Percentiles rank a stretch among this genome's conserved stretches.
phyloP scores from a whole-genome alignment of 1,140 invertebrate genomes.

The Aphelinus atriplicis region DNA sequence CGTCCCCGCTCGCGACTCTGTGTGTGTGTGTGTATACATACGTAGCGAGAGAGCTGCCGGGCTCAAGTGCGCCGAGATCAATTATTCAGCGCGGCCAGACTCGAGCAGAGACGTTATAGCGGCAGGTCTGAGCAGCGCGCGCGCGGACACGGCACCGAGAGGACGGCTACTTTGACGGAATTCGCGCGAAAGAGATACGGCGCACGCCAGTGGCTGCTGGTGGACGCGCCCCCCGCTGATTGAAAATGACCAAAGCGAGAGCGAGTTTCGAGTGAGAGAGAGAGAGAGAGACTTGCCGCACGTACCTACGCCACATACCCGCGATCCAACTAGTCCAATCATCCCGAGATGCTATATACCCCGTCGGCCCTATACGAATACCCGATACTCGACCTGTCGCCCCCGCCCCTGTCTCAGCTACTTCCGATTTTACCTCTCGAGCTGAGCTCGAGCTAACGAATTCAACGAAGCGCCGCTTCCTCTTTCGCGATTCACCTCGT shows the following conservation, averaged over 20 bases:
- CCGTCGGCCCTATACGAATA: too few relatives aligned
- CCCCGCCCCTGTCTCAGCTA: too few relatives aligned
- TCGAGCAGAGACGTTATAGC: slow-evolving; percentile 36
- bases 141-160: background rate
- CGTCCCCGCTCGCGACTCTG: slow-evolving; percentile 42
- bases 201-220: background rate
- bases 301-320: too few relatives aligned
- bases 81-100: slow-evolving; percentile 54
- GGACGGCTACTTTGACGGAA: slow-evolving; percentile 25
- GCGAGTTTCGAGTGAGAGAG: background rate
- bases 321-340: too few relatives aligned
- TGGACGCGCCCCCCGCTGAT: slow-evolving; percentile 4
- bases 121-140: background rate
- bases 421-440: too few relatives aligned
- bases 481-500: too few relatives aligned
- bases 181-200: slow-evolving; percentile 27
- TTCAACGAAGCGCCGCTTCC: too few relatives aligned
- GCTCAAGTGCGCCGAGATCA: slow-evolving; percentile 51
- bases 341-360: too few relatives aligned
- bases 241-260: slow-evolving; percentile 34
- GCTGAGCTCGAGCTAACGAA: too few relatives aligned
- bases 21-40: slow-evolving; percentile 44
- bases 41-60: slow-evolving; percentile 42
- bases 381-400: too few relatives aligned
- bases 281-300: too few relatives aligned